These are phyloP conservation scores for Hipposideros larvatus DNA, from an alignment of 2,797 vertebrate species.

Conservation along the genomic window DNA sequence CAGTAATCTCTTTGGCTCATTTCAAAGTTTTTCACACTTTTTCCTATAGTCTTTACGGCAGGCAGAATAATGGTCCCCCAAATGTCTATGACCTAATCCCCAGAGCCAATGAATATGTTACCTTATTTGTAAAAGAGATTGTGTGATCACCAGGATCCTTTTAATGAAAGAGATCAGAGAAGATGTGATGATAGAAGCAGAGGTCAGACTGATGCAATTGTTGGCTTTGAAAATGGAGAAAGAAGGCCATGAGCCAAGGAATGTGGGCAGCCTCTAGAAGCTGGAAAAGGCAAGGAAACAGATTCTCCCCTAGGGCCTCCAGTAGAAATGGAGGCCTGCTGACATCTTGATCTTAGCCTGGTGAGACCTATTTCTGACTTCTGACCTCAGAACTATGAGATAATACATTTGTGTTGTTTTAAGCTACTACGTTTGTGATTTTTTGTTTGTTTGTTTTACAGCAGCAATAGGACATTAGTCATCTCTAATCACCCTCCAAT, in stretches of 20 bases:
- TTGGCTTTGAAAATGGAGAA: background rate
- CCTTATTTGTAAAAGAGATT: background rate
- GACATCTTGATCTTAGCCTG: background rate
- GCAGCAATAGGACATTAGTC: background rate
- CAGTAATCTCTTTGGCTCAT: background rate
- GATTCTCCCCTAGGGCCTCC: background rate
- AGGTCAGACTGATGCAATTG: accelerated
- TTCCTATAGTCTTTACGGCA: background rate
- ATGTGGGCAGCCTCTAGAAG: background rate
- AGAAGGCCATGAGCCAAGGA: background rate
- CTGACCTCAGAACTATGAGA: background rate
- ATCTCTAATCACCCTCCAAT: background rate
- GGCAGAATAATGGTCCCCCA: background rate
- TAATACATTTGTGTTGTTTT: background rate
- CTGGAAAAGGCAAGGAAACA: background rate
- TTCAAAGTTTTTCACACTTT: background rate
- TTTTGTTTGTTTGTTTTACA: background rate
- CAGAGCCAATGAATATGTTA: background rate
- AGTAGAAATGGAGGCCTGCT: background rate
- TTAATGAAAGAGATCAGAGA: background rate
- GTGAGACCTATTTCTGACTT: background rate
- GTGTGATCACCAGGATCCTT: background rate
- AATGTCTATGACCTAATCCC: background rate
- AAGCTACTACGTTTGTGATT: background rate
- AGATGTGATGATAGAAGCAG: background rate